Percentiles rank a stretch among this genome's conserved stretches.
phyloP scores from a whole-genome alignment of 2,797 vertebrate genomes.

The Halcyon badia region DNA sequence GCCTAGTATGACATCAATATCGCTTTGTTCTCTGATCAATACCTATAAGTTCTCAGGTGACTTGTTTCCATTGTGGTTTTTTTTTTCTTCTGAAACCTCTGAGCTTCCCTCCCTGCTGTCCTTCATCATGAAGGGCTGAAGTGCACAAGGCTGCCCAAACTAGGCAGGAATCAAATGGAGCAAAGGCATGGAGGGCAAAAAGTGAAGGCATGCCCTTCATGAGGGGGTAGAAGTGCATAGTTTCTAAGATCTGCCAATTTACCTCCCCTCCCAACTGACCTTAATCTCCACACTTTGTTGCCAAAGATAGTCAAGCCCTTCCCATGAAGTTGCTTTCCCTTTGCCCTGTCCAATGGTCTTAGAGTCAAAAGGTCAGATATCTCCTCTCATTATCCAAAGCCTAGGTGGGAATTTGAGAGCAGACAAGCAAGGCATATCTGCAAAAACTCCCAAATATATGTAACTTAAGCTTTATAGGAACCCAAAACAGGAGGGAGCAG shows the following conservation, averaged over 20 bases:
- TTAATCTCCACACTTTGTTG: not conserved
- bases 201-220: not conserved
- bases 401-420: not conserved
- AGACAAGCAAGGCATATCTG: not conserved
- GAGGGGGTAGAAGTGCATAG: not conserved
- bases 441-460: not conserved
- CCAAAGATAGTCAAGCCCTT: not conserved
- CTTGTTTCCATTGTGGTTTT: not conserved
- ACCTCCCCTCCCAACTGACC: not conserved
- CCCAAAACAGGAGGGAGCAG: not conserved
- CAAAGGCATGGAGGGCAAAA: not conserved
- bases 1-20: not conserved
- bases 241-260: not conserved
- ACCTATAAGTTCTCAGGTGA: not conserved
- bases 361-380: not conserved
- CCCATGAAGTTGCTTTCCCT: not conserved
- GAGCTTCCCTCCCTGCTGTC: not conserved
- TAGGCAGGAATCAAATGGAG: not conserved
- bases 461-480: not conserved
- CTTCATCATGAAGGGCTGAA: not conserved
- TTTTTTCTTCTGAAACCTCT: not conserved
- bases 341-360: not conserved
- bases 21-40: not conserved
- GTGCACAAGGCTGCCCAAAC: not conserved
- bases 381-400: not conserved